phyloP scores from a whole-genome alignment of 35 echinoderm and acorn worm species.

The Diadema setosum region DNA sequence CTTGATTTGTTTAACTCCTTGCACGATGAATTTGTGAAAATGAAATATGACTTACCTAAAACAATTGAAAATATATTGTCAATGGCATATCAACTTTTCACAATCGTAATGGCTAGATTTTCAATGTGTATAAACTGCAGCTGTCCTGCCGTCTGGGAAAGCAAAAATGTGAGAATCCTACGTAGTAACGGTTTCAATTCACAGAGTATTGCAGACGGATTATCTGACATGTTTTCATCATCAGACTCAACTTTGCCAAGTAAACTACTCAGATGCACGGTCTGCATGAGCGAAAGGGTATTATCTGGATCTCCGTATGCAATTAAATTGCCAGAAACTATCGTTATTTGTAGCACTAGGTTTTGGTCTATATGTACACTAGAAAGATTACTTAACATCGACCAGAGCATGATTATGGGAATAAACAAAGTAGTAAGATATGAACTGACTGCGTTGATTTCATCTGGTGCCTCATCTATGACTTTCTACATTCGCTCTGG shows the following conservation, averaged over 20 bases:
- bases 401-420: background rate
- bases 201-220: background rate
- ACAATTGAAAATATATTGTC: background rate
- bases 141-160: background rate
- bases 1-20: background rate
- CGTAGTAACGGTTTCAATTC: background rate
- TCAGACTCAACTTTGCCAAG: background rate
- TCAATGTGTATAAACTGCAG: background rate
- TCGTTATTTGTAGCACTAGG: background rate
- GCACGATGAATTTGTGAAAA: background rate
- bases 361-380: background rate
- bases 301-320: background rate
- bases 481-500: background rate
- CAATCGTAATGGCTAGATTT: background rate
- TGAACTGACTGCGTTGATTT: background rate
- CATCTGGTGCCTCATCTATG: background rate
- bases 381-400: background rate
- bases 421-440: background rate
- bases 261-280: background rate
- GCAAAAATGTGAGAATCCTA: background rate
- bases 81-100: background rate
- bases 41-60: background rate
- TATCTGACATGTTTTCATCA: too few relatives aligned
- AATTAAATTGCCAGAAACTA: background rate
- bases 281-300: background rate